Evolutionary conservation across 2,113 vertebrate species (phyloP), one percentile per base, ranked within the genome.

Genomic region (Trinectes maculatus): DNA sequence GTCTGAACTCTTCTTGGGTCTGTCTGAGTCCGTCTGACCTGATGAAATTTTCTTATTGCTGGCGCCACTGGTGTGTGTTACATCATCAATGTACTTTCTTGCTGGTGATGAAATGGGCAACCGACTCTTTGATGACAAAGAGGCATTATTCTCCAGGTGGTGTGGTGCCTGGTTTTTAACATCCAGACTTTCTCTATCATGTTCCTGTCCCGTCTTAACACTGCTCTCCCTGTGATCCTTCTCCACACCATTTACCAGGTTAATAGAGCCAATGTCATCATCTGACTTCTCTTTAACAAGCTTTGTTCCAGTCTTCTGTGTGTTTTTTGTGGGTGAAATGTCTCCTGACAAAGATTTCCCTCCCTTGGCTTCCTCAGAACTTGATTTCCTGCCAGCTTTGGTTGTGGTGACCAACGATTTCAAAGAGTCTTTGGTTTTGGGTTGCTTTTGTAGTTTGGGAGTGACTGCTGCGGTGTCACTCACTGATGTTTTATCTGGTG

Each of bases 61-160:
- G 3, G 25, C 58, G 4, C 73, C 65, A 43, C 42, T 71, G 6
- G 51, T 43, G 46, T 70, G 71, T 43, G 24, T 46, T n/a, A 60
- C 26, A 3, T 80, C 76, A 6, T 74, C 66, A 1, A 19, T 74
- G 7, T 0, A 65, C 53, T 83, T 91, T 59, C 49, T 89, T 21
- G 49, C 42, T 3, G 77, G 77, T 22, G 79, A 83, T 37, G 85
- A 77, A 71, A 85, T 47, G 1, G 87, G 83, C 25, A 92, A 36
- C 21, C 79, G 86, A 34, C 78, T 89, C 44, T 80, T 91, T 46
- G 73, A 59, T 46, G 47, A 15, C 16, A 15, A 1, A 15, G 74
- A 57, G 19, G 55, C 40, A 4, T 47, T 74, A 31, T 15, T 82
- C 34, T 91, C 89, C 44, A 18, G 10, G 10, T 46, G 21, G 1